These are phyloP conservation scores for Vanessa tameamea DNA, from an alignment of 1,140 invertebrate genomes.

Conservation along the genomic window DNA sequence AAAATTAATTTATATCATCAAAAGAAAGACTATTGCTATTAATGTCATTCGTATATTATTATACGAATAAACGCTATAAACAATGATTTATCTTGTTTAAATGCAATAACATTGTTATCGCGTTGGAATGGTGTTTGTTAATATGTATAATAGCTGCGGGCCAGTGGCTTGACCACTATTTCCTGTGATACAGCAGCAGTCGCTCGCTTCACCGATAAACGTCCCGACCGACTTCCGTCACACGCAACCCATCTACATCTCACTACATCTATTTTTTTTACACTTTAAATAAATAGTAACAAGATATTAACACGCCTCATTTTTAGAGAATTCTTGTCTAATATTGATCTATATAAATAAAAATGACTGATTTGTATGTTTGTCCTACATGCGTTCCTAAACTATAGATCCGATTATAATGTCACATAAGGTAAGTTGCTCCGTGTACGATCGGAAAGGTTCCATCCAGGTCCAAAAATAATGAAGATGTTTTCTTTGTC, in stretches of 20 bases:
- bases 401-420: no score
- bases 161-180: conserved; percentile 55
- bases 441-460: no score
- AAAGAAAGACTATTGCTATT: not conserved
- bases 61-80: no score
- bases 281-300: conserved; percentile 23
- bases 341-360: no score
- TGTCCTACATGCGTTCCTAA: no score
- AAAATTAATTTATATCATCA: no score
- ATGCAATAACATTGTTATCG: conserved; percentile 54
- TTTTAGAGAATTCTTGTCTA: not conserved
- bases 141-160: conserved; percentile 53
- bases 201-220: conserved; percentile 50
- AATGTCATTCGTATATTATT: conserved; percentile 9
- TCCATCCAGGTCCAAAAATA: no score
- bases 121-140: conserved; percentile 41
- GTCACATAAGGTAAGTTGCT: no score
- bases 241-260: conserved; percentile 37
- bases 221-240: conserved; percentile 55
- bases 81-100: conserved; percentile 30
- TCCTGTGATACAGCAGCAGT: conserved; percentile 60
- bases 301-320: not conserved
- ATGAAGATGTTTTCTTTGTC: no score
- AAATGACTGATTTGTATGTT: no score
- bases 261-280: conserved; percentile 32